These are phyloP conservation scores for Epinotia brunnichana DNA, from an alignment of 2,888 invertebrate genomes.

Conservation along the genomic window DNA sequence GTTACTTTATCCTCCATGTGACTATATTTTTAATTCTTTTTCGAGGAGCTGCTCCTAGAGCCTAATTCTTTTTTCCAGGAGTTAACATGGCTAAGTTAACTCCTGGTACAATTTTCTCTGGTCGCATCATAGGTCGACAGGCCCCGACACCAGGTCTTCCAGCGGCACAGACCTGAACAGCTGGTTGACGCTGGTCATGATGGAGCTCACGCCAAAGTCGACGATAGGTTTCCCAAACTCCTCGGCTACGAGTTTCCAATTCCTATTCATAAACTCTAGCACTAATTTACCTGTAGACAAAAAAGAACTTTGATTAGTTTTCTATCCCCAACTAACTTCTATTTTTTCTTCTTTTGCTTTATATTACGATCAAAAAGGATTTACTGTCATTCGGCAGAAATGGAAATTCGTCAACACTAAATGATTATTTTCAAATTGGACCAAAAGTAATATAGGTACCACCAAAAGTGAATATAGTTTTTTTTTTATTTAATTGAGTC, in stretches of 20 bases:
- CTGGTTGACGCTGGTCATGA: conserved; percentile 58
- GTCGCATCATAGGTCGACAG: conserved; percentile 6
- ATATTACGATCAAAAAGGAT: too few species aligned
- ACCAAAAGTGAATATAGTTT: too few species aligned
- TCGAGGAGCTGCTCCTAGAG: too few species aligned
- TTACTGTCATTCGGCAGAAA: too few species aligned
- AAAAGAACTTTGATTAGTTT: background rate
- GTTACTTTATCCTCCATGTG: too few species aligned
- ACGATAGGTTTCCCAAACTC: conserved; percentile 69
- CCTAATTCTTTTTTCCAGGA: too few species aligned
- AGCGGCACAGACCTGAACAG: conserved; percentile 58
- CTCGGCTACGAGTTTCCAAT: conserved; percentile 67
- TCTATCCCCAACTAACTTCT: background rate
- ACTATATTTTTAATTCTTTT: too few species aligned
- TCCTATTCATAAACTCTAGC: conserved; percentile 65
- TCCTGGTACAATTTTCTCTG: background rate
- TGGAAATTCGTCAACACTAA: too few species aligned
- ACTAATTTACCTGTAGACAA: conserved; percentile 60
- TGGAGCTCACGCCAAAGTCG: conserved; percentile 57
- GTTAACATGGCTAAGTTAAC: background rate
- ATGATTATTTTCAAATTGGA: too few species aligned
- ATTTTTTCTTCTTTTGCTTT: too few species aligned
- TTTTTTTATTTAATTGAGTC: too few species aligned
- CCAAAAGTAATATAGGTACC: too few species aligned
- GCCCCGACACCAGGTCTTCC: conserved; percentile 49